phyloP scores from a whole-genome alignment of 1,140 invertebrate genomes.

The Magallana angulata region DNA sequence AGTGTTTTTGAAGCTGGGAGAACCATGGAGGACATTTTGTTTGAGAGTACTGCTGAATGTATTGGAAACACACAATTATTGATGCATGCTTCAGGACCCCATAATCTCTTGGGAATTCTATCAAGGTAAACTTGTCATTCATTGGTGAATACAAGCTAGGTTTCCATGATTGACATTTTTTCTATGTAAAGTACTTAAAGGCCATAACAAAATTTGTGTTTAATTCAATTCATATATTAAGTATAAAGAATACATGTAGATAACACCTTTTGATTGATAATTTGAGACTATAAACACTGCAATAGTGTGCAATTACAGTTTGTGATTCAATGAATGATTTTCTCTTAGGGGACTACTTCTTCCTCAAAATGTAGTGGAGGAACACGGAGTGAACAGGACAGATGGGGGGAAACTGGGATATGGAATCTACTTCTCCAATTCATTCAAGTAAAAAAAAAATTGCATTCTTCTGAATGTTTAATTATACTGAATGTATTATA shows the following conservation, averaged over 20 bases:
- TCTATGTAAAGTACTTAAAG: not conserved
- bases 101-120: slow-evolving; percentile 77
- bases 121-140: slow-evolving; percentile 68
- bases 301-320: no score
- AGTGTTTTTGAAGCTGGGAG: slow-evolving; percentile 68
- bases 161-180: not conserved
- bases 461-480: not conserved
- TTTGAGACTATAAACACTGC: no score
- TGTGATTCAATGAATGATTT: not conserved
- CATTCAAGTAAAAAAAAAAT: slow-evolving; percentile 41
- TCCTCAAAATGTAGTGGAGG: slow-evolving; percentile 73
- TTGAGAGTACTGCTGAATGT: slow-evolving; percentile 52
- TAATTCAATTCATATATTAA: no score
- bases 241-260: no score
- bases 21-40: slow-evolving; percentile 68
- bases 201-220: no score
- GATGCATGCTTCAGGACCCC: slow-evolving; percentile 72
- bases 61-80: slow-evolving; percentile 67
- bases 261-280: no score
- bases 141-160: no score
- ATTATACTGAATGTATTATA: not conserved
- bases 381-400: slow-evolving; percentile 67
- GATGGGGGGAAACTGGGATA: slow-evolving; percentile 74
- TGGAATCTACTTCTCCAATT: slow-evolving; percentile 76
- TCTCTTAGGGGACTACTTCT: slow-evolving; percentile 71